Percentiles rank a stretch among this genome's conserved stretches.
phyloP scores from a whole-genome alignment of 2,113 vertebrate genomes.

The Vicugna pacos region DNA sequence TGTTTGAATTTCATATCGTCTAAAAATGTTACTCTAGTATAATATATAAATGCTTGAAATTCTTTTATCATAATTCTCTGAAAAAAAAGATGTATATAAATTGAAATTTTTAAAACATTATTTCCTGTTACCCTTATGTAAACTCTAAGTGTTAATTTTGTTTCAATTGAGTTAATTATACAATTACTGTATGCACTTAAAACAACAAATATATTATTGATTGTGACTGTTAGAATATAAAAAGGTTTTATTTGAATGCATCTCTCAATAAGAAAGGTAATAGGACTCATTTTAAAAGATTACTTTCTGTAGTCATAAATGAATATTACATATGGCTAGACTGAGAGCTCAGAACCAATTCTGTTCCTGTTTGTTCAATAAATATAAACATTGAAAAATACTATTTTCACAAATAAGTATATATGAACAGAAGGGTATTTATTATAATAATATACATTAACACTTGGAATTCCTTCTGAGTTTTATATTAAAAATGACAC shows the following conservation, averaged over 20 bases:
- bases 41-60: slow-evolving; percentile 31
- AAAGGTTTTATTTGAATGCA: neutral
- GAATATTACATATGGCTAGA: neutral
- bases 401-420: neutral
- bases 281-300: slow-evolving; percentile 1
- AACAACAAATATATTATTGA: slow-evolving; percentile 9
- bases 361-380: neutral
- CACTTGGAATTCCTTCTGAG: neutral
- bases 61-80: neutral
- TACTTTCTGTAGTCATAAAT: neutral
- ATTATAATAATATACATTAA: neutral
- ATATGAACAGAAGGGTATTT: neutral
- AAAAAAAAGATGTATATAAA: slow-evolving; percentile 24
- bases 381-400: slow-evolving; percentile 12
- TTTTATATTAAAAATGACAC: neutral
- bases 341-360: neutral
- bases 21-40: slow-evolving; percentile 2
- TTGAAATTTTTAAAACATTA: neutral
- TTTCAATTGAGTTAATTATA: neutral
- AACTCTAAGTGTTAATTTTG: slow-evolving; percentile 26
- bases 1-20: neutral
- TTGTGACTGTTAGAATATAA: neutral
- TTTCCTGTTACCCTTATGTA: neutral
- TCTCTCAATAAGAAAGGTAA: neutral
- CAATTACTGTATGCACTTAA: neutral